Base-by-base conservation (phyloP, 1,140 invertebrate genomes). In the Steinernema khuongi region DNA sequence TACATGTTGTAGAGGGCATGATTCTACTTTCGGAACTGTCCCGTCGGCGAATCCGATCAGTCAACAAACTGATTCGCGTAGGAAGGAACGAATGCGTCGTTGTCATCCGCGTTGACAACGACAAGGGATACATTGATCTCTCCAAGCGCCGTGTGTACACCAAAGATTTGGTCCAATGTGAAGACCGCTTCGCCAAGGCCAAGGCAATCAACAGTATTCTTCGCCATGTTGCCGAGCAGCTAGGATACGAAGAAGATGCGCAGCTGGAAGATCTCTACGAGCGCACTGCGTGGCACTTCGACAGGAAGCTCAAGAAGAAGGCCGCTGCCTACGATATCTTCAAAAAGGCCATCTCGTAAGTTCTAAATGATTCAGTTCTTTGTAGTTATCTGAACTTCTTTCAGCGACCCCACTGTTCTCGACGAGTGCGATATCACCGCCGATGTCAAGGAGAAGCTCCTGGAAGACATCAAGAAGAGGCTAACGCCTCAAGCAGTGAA, bases 121-220 rank as follows among this genome's bases (percentile, higher is more conserved):
- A 98, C 81, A 99, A 99, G 90, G 96, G 93, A 83, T 99, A 99
- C 85, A 99, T 99, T 86, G 97, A 99, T 90, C 89, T 99, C 77
- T 98, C 96, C 72, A 99, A 99, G 88, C 90, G 96, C 87, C 90
- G 97, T 88, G 97, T 99, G 0, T 97, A 96, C 7, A 90, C 93
- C 1, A 96, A 99, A 88, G 97, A 99, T 88, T 92, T 97, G 60
- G 91, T 95, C 77, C 96, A 97, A 86, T 99, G 96, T 87, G 97
- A 94, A 85, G 96, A 99, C 86, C 90, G 96, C 83, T 99, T 94
- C 88, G 93, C 95, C 0, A 98, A 97, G 88, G 96, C 95, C 0
- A 99, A 99, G 89, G 94, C 95, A 67, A 82, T 90, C 0, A 97
- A 97, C 87, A 98, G 95, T 31, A 97, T 99, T 84, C 88, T 99